Percentiles rank a stretch among this genome's conserved stretches.
Evolutionary conservation across 2,888 invertebrate species (phyloP).

Genomic region (Melinaea marsaeus): DNA sequence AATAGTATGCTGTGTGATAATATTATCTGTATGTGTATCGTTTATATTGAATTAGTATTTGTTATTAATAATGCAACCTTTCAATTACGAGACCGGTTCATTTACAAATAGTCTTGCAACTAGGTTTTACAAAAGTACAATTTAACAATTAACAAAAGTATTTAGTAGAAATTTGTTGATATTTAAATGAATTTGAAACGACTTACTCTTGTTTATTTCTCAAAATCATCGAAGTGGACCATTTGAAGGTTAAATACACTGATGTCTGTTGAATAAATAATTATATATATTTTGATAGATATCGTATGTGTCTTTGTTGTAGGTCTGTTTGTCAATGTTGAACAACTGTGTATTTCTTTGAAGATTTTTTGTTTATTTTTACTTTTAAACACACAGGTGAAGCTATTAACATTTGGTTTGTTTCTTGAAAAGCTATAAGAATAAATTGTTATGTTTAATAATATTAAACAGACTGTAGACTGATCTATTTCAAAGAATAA

Average conservation of each 20-base stretch:
- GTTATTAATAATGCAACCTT: background rate
- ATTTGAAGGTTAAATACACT: slow-evolving; percentile 18
- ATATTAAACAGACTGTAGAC: too few species aligned
- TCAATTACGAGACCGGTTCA: too few species aligned
- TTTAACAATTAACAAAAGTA: too few species aligned
- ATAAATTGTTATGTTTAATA: too few species aligned
- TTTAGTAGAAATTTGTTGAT: background rate
- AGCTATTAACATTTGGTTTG: background rate
- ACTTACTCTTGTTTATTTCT: background rate
- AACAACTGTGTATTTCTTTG: slow-evolving; percentile 5
- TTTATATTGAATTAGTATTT: slow-evolving; percentile 12
- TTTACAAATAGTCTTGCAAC: too few species aligned
- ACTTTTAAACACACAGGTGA: background rate
- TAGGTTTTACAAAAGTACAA: too few species aligned
- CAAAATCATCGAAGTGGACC: background rate
- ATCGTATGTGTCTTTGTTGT: slow-evolving; percentile 19
- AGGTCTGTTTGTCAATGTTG: slow-evolving; percentile 20
- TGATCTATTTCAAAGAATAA: too few species aligned
- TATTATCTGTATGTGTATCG: background rate
- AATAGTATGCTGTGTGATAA: background rate
- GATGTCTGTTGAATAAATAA: slow-evolving; percentile 14
- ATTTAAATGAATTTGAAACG: background rate
- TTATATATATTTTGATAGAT: slow-evolving; percentile 21
- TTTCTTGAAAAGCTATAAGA: too few species aligned
- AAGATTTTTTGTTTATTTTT: slow-evolving; percentile 12